These are phyloP conservation scores for Electrophaes corylata DNA, from an alignment of 2,888 invertebrate species.

Conservation along the genomic window DNA sequence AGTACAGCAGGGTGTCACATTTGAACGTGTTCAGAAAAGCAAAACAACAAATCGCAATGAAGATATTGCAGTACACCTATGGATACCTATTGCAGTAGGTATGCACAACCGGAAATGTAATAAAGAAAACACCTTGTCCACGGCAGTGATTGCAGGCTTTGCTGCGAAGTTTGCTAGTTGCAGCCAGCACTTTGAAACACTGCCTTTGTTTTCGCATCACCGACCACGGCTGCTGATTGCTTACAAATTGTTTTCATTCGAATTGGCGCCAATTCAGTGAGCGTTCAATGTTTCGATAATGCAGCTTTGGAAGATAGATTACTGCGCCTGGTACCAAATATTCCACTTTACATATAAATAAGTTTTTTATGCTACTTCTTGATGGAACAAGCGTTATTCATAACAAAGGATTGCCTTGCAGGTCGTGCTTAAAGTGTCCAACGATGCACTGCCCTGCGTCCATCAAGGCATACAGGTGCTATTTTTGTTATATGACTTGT, in stretches of 20 bases:
- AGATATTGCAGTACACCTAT: neutral
- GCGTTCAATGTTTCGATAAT: neutral
- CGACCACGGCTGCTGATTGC: constrained; percentile 28
- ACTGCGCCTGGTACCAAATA: neutral
- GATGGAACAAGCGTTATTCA: too few relatives aligned
- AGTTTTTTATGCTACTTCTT: too few relatives aligned
- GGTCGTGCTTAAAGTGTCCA: too few relatives aligned
- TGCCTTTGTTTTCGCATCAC: constrained; percentile 19
- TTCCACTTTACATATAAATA: too few relatives aligned
- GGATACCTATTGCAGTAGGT: too few relatives aligned
- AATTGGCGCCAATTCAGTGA: constrained; percentile 8
- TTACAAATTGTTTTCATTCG: constrained; percentile 33
- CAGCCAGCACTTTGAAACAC: neutral
- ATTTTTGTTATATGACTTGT: too few relatives aligned
- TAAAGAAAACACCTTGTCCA: neutral
- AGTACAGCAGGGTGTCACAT: too few relatives aligned
- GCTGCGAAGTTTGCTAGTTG: constrained; percentile 3
- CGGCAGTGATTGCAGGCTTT: constrained; percentile 13
- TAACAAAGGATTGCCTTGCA: too few relatives aligned
- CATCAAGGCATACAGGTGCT: too few relatives aligned
- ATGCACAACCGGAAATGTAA: constrained; percentile 9
- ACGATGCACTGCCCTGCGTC: too few relatives aligned
- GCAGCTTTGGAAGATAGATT: neutral
- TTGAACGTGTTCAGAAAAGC: too few relatives aligned
- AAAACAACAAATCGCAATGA: too few relatives aligned